Evolutionary conservation across 92 coral and sea anemone genomes (phyloP).

Genomic region (Paragorgia papillata): DNA sequence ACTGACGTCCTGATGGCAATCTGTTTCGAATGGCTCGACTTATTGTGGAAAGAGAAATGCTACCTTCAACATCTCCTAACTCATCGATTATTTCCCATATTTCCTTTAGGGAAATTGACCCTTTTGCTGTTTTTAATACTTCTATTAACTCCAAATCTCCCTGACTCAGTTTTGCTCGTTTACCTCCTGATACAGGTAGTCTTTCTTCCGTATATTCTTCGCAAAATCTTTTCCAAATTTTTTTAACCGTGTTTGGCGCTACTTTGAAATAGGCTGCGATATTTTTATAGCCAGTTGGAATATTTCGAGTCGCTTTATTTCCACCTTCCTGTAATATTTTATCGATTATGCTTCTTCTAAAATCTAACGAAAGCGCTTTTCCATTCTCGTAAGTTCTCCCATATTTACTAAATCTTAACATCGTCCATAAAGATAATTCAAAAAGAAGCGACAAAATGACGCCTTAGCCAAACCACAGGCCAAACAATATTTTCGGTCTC

Average conservation of each 20-base stretch:
- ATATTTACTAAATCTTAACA: too few relatives aligned
- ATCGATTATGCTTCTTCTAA: conserved; percentile 19
- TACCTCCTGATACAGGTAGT: conserved; percentile 41
- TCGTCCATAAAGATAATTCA: too few relatives aligned
- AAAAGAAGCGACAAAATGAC: too few relatives aligned
- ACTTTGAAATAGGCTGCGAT: conserved; percentile 44
- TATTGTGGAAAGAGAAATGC: conserved; percentile 27
- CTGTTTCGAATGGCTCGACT: conserved; percentile 20
- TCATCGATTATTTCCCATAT: conserved; percentile 41
- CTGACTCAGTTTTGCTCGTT: conserved; percentile 5
- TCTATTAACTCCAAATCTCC: conserved; percentile 54
- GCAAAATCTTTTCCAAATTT: conserved; percentile 51
- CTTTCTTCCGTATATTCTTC: conserved; percentile 20
- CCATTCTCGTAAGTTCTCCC: conserved; percentile 36
- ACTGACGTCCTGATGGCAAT: conserved; percentile 25
- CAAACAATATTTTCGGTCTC: too few relatives aligned
- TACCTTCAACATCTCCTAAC: conserved; percentile 31
- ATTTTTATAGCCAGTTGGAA: conserved; percentile 35
- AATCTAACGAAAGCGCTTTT: conserved; percentile 21
- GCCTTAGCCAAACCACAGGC: too few relatives aligned
- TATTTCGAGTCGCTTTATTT: conserved; percentile 32
- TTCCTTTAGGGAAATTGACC: conserved; percentile 45
- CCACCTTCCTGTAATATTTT: conserved; percentile 47
- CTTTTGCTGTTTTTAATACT: too few relatives aligned
- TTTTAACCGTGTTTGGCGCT: conserved; percentile 26